Conservation (phyloP, 2,113 vertebrate genomes). For the Pterocles orientalis region DNA sequence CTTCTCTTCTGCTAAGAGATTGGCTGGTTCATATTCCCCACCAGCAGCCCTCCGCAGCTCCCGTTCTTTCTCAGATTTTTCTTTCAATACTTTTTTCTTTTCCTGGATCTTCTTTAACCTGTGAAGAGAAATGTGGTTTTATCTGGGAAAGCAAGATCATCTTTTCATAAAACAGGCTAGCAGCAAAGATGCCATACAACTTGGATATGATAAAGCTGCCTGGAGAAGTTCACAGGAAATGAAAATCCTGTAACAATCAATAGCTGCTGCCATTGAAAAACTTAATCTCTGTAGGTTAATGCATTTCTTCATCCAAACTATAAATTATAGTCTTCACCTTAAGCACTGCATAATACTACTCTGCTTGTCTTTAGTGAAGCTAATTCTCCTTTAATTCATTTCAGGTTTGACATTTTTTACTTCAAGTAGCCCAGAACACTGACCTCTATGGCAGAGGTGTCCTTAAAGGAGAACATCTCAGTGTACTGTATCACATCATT, state of each 20-base stretch:
- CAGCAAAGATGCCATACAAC: background rate
- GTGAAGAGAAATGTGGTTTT: background rate
- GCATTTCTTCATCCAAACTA: background rate
- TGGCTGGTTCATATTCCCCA: conserved; percentile 84
- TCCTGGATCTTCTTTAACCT: conserved; percentile 99
- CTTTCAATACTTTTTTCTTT: conserved; percentile 96
- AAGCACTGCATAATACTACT: background rate
- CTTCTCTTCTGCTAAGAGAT: conserved; percentile 90
- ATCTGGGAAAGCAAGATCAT: background rate
- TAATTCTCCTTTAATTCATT: background rate
- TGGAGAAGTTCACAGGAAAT: background rate
- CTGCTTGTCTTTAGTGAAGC: background rate
- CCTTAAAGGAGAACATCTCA: background rate
- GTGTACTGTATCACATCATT: background rate
- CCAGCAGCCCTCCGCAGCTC: conserved; percentile 79
- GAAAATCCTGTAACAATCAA: background rate
- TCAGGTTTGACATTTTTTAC: background rate
- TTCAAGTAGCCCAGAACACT: background rate
- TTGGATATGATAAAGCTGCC: background rate
- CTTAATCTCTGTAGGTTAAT: background rate
- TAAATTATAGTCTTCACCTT: background rate
- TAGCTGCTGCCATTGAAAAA: background rate
- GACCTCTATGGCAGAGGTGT: background rate
- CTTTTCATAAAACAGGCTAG: background rate
- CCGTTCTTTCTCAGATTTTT: conserved; percentile 86